Conservation (phyloP, 2,797 vertebrate genomes). For the Sebastes melanostomus region DNA sequence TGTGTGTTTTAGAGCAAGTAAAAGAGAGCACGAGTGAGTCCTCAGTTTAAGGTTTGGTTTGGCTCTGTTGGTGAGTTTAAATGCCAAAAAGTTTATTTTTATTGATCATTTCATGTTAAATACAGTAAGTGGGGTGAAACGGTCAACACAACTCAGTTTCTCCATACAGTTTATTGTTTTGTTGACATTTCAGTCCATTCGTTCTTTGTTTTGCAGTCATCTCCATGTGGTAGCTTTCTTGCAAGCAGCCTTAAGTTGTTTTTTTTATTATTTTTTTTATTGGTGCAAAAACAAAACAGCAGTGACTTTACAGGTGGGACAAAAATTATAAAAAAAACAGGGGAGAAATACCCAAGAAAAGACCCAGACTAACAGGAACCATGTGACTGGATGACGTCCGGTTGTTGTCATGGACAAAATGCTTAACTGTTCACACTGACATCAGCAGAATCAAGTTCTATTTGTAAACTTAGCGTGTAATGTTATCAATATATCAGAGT, state of each 20-base stretch:
- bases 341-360: too few relatives aligned
- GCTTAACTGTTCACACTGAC: background rate
- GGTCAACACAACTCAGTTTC: background rate
- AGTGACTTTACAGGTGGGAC: too few relatives aligned
- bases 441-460: background rate
- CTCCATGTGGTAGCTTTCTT: background rate
- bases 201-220: background rate
- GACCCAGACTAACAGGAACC: background rate
- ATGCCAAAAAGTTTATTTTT: background rate
- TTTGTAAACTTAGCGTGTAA: background rate
- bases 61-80: background rate
- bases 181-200: background rate
- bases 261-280: too few relatives aligned
- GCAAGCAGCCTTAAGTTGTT: background rate
- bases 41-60: background rate
- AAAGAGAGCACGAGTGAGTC: background rate
- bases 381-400: conserved; percentile 7
- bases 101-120: background rate
- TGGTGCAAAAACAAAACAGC: too few relatives aligned
- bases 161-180: background rate
- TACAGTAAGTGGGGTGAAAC: background rate
- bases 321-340: too few relatives aligned
- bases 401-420: background rate
- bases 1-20: background rate
- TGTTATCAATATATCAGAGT: background rate